Evolutionary conservation across 92 coral and sea anemone genomes (phyloP), one percentile per base, ranked within the genome.

Genomic region (Palythoa caribaeorum): DNA sequence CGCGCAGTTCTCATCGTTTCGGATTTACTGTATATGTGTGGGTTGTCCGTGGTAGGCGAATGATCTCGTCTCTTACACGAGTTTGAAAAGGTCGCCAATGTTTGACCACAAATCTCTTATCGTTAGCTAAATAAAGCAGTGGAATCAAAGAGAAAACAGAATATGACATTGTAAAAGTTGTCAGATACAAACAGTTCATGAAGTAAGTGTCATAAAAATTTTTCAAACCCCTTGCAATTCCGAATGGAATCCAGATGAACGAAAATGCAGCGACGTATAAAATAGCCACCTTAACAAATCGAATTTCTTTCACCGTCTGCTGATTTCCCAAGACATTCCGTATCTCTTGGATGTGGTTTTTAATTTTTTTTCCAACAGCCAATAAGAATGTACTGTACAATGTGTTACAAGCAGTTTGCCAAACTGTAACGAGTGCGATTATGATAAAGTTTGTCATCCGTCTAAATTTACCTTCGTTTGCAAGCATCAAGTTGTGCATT

Each of bases 361-460:
- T 76, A 15, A 76, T 76, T 28, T 28, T 52, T 52, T 13, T 76
- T 1, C 80, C 80, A 76, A 76, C 65, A 51, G 66, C 47, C 9
- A 0, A 0, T 76, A 76, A 76, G 20, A 19, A 2, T 1, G 2
- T 9, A 8, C 38, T 6, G 54, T 52, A 76, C 1, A 15, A 8
- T 16, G 80, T 50, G 38, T 76, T 76, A 20, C 80, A 76, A 6
- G 51, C 80, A 76, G 65, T 50, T 53, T 50, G 66, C 80, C 80
- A 76, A 76, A 86, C 80, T 20, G 84, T 37, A 1, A 88, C 84
- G 12, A 90, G 54, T 21, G 38, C 87, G 16, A 90, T 86, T 10
- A 90, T 47, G 17, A 79, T 72, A 28, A 76, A 86, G 69, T 86
- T 90, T 28, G 86, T 60, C 20, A 9, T 52, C 10, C 21, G 13